Evolutionary conservation across 2,797 vertebrate genomes (phyloP).

Genomic region (Hydrolagus colliei): DNA sequence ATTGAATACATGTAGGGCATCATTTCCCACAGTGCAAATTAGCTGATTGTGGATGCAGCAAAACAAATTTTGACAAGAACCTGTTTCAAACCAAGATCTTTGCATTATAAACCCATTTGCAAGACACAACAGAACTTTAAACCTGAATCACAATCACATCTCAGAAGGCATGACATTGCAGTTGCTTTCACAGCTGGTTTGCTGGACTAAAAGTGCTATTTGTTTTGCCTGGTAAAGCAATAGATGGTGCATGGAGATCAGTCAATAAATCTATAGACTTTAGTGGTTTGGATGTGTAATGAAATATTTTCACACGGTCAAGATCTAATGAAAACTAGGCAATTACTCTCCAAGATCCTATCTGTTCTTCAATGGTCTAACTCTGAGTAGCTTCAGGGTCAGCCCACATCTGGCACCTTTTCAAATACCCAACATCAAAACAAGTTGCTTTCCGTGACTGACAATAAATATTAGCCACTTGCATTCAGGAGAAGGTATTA

Average conservation of each 20-base stretch:
- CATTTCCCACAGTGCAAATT: too few relatives aligned
- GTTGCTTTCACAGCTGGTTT: not conserved
- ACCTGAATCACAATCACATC: too few relatives aligned
- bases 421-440: not conserved
- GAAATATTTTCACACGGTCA: too few relatives aligned
- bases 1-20: too few relatives aligned
- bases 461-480: not conserved
- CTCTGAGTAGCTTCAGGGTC: not conserved
- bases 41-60: too few relatives aligned
- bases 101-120: not conserved
- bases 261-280: not conserved
- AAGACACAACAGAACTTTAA: not conserved
- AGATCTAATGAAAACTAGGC: too few relatives aligned
- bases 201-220: not conserved
- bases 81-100: not conserved
- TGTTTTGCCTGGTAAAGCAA: not conserved
- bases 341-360: not conserved
- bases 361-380: not conserved
- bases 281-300: too few relatives aligned
- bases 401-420: not conserved
- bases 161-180: not conserved
- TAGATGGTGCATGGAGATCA: not conserved
- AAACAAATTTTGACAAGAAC: not conserved
- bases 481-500: not conserved
- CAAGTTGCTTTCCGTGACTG: not conserved